phyloP scores from a whole-genome alignment of 2,797 vertebrate genomes.

The Clarias fuscus region DNA sequence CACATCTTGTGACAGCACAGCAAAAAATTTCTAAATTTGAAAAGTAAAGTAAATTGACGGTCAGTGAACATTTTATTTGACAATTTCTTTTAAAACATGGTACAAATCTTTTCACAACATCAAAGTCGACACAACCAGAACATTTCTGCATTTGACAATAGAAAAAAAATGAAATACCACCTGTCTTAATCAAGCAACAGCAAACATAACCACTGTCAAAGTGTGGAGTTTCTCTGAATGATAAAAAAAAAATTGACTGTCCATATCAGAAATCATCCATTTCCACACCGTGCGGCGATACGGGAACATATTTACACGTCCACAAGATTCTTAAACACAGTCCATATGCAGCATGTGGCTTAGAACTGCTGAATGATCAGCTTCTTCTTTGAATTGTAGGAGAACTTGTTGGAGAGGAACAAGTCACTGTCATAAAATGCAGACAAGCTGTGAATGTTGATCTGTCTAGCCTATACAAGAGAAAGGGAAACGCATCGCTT shows the following conservation, averaged over 20 bases:
- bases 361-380: slow-evolving; percentile 92
- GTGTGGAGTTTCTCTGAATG: slow-evolving; percentile 4
- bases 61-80: slow-evolving; percentile 25
- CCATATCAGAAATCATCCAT: slow-evolving; percentile 24
- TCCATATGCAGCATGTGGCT: slow-evolving; percentile 38
- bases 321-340: not conserved
- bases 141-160: slow-evolving; percentile 14
- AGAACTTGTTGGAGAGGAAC: slow-evolving; percentile 89
- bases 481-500: not conserved
- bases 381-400: slow-evolving; percentile 87
- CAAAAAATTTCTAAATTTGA: too few species aligned
- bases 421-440: slow-evolving; percentile 91
- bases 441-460: slow-evolving; percentile 92
- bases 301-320: slow-evolving; percentile 41
- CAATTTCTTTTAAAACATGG: slow-evolving; percentile 23
- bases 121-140: not conserved
- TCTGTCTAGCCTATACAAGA: slow-evolving; percentile 85
- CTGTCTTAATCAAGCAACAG: slow-evolving; percentile 16
- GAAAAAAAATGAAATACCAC: slow-evolving; percentile 27
- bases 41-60: not conserved
- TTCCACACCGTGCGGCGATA: not conserved
- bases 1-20: not conserved
- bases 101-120: slow-evolving; percentile 1
- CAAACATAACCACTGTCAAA: not conserved
- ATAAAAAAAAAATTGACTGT: slow-evolving; percentile 5